Evolutionary conservation across 30 jellyfish, hydroid and myxozoan genomes (phyloP).

Genomic region (Hydra vulgaris): DNA sequence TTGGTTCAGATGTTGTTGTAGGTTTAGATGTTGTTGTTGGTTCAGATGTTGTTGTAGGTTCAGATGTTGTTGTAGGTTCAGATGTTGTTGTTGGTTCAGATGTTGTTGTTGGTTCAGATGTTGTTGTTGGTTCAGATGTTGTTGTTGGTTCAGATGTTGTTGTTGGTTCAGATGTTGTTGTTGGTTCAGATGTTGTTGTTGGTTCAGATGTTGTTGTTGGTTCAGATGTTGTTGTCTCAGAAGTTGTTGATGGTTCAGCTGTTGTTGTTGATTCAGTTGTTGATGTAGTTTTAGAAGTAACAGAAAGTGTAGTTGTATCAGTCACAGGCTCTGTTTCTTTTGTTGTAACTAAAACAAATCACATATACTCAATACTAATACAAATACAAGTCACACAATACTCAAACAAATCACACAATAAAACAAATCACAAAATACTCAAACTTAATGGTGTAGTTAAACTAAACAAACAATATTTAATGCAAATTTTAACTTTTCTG

Average conservation of each 20-base stretch:
- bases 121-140: constrained; percentile 6
- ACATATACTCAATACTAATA: no score
- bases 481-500: no score
- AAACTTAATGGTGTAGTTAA: no score
- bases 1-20: no score
- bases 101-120: no score
- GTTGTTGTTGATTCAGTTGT: constrained; percentile 6
- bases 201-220: background rate
- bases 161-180: background rate
- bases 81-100: no score
- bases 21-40: no score
- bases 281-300: constrained; percentile 13
- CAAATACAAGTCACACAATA: no score
- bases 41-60: background rate
- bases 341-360: background rate
- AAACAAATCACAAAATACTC: no score
- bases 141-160: background rate
- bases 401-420: no score
- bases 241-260: constrained; percentile 5
- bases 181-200: background rate
- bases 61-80: background rate
- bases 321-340: background rate
- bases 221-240: background rate
- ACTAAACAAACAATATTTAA: no score
- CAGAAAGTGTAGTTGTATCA: no score